A percentile compares a stretch with the other conserved stretches of the same genome.
Conservation (phyloP, 2,113 vertebrate species). For the Mobula hypostoma region DNA sequence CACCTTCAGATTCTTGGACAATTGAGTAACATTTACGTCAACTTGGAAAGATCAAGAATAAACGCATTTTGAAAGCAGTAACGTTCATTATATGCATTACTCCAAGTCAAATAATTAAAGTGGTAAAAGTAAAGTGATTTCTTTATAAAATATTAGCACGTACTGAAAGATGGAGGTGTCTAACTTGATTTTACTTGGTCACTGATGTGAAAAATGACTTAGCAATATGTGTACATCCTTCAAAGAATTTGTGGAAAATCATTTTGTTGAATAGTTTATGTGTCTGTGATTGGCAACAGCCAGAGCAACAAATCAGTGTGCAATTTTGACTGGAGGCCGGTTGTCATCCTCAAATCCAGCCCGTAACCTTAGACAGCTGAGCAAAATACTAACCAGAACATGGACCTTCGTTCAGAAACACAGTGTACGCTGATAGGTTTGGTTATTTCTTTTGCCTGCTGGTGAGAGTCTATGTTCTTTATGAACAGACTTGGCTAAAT, state of each 20-base stretch:
- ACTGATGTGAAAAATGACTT: neutral
- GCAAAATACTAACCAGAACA: no score
- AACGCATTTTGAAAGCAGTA: neutral
- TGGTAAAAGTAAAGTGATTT: neutral
- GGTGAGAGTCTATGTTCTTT: no score
- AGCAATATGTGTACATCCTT: no score
- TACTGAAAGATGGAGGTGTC: no score
- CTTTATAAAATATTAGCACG: neutral
- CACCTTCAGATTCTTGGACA: neutral
- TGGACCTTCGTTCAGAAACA: no score
- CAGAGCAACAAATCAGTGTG: neutral
- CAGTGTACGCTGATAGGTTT: no score
- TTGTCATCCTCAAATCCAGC: neutral
- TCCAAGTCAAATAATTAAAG: neutral
- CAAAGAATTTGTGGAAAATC: no score
- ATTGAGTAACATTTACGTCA: neutral
- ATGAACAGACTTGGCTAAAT: no score
- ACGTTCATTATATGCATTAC: neutral
- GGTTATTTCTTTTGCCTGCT: no score
- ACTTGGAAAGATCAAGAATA: neutral
- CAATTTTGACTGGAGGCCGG: neutral
- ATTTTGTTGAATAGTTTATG: no score
- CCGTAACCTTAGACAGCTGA: neutral
- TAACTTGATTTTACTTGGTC: neutral
- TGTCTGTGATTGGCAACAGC: neutral